These are phyloP conservation scores for Amblyjoppa fuscipennis DNA, from an alignment of 2,888 invertebrate species.

Conservation along the genomic window DNA sequence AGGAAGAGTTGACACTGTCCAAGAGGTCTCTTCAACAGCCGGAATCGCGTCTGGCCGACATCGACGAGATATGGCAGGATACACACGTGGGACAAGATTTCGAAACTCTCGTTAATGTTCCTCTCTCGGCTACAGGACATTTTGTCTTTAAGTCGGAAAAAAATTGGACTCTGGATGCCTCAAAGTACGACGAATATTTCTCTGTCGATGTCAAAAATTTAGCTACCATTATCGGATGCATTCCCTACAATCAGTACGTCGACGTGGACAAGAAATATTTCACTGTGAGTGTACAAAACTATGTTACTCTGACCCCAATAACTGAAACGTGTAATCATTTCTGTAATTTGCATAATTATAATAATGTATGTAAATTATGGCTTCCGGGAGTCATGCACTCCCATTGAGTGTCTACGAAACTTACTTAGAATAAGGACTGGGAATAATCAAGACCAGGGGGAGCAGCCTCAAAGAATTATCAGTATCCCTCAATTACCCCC, in stretches of 20 bases:
- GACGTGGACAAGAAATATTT: constrained; percentile 84
- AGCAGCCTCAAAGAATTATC: too few relatives aligned
- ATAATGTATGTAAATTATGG: too few relatives aligned
- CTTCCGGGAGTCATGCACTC: too few relatives aligned
- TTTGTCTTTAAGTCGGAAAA: constrained; percentile 85
- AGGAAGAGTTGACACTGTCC: not conserved
- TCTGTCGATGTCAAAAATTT: constrained; percentile 84
- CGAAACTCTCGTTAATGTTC: constrained; percentile 82
- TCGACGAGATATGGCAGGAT: constrained; percentile 72
- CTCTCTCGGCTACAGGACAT: constrained; percentile 81
- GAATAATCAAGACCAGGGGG: too few relatives aligned
- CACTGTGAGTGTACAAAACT: constrained; percentile 76
- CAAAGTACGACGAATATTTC: constrained; percentile 84
- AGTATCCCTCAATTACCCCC: too few relatives aligned
- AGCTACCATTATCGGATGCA: constrained; percentile 84
- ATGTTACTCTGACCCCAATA: too few relatives aligned
- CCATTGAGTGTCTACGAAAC: too few relatives aligned
- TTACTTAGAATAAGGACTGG: too few relatives aligned
- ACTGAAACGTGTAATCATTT: too few relatives aligned
- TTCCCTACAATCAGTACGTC: constrained; percentile 85
- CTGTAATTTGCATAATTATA: too few relatives aligned
- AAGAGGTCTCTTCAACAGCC: constrained; percentile 58
- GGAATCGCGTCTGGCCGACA: constrained; percentile 55
- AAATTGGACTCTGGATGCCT: constrained; percentile 83
- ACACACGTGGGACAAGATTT: constrained; percentile 84